Percentiles rank a stretch among this genome's conserved stretches.
Conservation (phyloP, 2,797 vertebrate genomes). For the Vultur gryphus region DNA sequence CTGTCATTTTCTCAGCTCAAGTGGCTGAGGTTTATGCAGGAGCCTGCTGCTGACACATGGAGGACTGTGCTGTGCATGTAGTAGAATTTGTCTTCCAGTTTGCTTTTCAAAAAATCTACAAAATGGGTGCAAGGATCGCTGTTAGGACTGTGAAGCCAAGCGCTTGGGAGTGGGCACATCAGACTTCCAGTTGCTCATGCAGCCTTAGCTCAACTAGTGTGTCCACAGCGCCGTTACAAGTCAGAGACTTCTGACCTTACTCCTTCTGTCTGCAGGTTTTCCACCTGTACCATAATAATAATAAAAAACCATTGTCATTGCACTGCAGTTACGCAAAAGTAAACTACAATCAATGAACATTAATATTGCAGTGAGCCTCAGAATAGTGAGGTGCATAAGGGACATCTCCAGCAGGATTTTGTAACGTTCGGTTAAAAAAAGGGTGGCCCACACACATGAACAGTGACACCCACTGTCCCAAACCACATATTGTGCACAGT, state of each 20-base stretch:
- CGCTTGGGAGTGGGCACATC: fast-evolving
- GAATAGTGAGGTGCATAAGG: neutral
- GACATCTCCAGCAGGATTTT: neutral
- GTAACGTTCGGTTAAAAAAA: neutral
- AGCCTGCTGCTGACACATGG: neutral
- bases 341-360: neutral
- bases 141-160: neutral
- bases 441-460: neutral
- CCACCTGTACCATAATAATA: neutral
- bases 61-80: neutral
- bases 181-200: neutral
- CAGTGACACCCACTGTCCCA: neutral
- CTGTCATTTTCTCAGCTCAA: neutral
- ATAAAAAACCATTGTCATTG: neutral
- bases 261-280: neutral
- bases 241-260: neutral
- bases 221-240: neutral
- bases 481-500: neutral
- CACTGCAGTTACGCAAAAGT: neutral
- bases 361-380: neutral
- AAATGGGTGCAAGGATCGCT: neutral
- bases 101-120: neutral
- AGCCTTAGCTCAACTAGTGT: neutral
- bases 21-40: neutral
- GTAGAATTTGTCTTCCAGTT: neutral